Evolutionary conservation across 1,140 invertebrate species (phyloP).

Genomic region (Proctacanthus coquilletti): DNA sequence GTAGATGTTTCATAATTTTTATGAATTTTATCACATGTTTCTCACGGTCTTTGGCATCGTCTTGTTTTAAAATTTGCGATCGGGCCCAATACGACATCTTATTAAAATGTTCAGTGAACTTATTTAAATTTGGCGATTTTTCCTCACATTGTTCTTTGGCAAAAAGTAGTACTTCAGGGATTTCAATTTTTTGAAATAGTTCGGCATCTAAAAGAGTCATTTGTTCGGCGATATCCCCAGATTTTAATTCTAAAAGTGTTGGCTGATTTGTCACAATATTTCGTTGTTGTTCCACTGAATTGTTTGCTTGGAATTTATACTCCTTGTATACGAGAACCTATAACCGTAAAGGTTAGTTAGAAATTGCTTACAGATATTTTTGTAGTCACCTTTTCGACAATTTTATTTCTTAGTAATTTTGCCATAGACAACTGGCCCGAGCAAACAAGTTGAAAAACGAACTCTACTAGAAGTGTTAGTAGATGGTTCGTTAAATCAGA

Average conservation of each 20-base stretch:
- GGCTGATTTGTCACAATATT: constrained; percentile 9
- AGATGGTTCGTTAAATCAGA: constrained; percentile 64
- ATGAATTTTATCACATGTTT: constrained; percentile 93
- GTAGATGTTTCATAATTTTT: constrained; percentile 95
- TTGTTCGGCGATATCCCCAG: constrained; percentile 75
- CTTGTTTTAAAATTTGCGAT: constrained; percentile 58
- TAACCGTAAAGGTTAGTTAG: neutral
- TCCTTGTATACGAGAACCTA: constrained; percentile 22
- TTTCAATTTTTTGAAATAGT: constrained; percentile 91
- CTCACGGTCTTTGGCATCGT: constrained; percentile 87
- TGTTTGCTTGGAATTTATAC: constrained; percentile 11
- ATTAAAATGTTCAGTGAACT: constrained; percentile 98
- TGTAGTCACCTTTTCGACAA: constrained; percentile 56
- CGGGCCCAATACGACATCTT: constrained; percentile 98
- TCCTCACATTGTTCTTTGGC: constrained; percentile 95
- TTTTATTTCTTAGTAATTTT: constrained; percentile 73
- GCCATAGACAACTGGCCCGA: constrained; percentile 75
- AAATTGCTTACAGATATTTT: neutral
- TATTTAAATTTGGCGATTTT: constrained; percentile 85
- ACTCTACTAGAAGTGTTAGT: constrained; percentile 68
- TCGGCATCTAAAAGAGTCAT: constrained; percentile 95
- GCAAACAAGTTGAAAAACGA: constrained; percentile 79
- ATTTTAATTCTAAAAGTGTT: constrained; percentile 82
- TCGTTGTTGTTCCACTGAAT: constrained; percentile 8
- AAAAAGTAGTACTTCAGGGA: constrained; percentile 93